Evolutionary conservation across 1,140 invertebrate genomes (phyloP).

Genomic region (Cheumatopsyche charites): DNA sequence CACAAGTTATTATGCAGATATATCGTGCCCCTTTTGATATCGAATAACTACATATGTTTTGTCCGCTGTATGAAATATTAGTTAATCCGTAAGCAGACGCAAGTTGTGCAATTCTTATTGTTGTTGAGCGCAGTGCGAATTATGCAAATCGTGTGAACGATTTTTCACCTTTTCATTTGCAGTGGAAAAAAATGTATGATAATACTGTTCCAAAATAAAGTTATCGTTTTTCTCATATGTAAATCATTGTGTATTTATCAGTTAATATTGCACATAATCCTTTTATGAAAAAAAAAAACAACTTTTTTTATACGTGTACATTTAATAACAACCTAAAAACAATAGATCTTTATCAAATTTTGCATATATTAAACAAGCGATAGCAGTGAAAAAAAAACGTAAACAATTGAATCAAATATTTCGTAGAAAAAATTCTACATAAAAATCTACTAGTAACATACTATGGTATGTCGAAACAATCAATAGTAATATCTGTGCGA

Average conservation of each 20-base stretch:
- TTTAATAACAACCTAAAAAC: background rate
- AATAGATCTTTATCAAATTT: no score
- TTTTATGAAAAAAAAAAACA: no score
- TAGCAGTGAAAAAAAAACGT: background rate
- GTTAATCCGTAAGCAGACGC: background rate
- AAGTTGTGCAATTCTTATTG: constrained; percentile 21
- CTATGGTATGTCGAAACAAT: no score
- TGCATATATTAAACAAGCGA: background rate
- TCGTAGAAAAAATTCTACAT: no score
- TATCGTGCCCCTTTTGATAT: no score
- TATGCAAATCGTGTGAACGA: constrained; percentile 34
- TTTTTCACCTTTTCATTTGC: background rate
- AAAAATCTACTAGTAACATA: no score
- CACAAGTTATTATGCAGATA: background rate
- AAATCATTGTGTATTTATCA: background rate
- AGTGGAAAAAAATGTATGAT: background rate
- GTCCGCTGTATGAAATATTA: no score
- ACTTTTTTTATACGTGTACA: no score
- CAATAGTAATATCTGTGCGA: no score
- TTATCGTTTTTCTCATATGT: background rate
- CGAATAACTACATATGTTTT: no score
- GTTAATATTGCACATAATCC: no score
- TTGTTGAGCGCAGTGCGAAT: constrained; percentile 8
- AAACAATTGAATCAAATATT: no score
- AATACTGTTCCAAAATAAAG: background rate